phyloP scores from a whole-genome alignment of 1,140 invertebrate species.

The Trachymyrmex cornetzi region DNA sequence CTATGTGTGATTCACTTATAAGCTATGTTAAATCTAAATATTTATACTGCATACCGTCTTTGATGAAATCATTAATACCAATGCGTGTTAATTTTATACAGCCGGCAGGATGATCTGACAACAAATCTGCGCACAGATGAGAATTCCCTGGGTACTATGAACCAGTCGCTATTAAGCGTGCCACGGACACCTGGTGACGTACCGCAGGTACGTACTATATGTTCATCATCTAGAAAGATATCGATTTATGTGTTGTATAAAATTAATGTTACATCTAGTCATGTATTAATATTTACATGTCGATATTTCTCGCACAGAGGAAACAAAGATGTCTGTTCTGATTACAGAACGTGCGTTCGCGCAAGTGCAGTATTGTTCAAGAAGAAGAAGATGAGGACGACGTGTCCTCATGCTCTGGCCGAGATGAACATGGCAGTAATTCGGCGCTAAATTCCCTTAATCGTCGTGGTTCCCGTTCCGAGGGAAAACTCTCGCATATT shows the following conservation, averaged over 20 bases:
- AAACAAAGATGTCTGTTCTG: slow-evolving; percentile 40
- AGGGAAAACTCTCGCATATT: slow-evolving; percentile 87
- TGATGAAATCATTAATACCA: slow-evolving; percentile 29
- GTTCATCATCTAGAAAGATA: slow-evolving; percentile 20
- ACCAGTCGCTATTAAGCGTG: slow-evolving; percentile 87
- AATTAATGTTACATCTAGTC: slow-evolving; percentile 28
- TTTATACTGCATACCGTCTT: slow-evolving; percentile 20
- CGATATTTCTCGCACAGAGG: neutral
- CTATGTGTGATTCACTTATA: slow-evolving; percentile 20
- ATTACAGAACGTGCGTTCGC: slow-evolving; percentile 87
- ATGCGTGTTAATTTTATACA: slow-evolving; percentile 62
- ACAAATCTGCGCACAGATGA: slow-evolving; percentile 84
- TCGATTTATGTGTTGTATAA: neutral
- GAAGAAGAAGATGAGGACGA: slow-evolving; percentile 92
- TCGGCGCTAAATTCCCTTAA: slow-evolving; percentile 84
- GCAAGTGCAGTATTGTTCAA: slow-evolving; percentile 95
- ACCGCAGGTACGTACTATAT: slow-evolving; percentile 87
- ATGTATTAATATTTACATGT: neutral
- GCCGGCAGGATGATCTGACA: slow-evolving; percentile 78
- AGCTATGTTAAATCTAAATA: slow-evolving; percentile 28
- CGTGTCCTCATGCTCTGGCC: slow-evolving; percentile 87
- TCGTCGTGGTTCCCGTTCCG: slow-evolving; percentile 88
- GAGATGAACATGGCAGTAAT: slow-evolving; percentile 86
- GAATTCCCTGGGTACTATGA: slow-evolving; percentile 81
- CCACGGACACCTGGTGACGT: slow-evolving; percentile 88